Percentiles rank a stretch among this genome's conserved stretches.
Evolutionary conservation across 2,888 invertebrate species (phyloP).

Genomic region (Sinotaia quadrata): DNA sequence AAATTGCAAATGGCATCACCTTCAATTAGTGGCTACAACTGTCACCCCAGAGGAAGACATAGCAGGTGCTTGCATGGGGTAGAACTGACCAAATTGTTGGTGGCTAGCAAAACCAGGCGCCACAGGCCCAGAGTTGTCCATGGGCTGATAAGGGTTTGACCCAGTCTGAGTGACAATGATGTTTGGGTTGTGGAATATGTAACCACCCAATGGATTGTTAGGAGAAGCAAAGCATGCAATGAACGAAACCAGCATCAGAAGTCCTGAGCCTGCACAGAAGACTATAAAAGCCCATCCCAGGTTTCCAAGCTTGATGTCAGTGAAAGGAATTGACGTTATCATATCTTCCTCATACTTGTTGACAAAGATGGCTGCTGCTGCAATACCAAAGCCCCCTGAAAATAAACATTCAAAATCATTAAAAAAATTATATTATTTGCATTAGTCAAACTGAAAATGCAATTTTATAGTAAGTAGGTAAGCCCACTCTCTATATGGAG

Average conservation of each 20-base stretch:
- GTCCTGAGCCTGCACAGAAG: slow-evolving; percentile 16
- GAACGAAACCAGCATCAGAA: slow-evolving; percentile 26
- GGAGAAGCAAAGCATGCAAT: slow-evolving; percentile 34
- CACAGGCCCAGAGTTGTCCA: background rate
- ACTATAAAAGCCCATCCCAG: slow-evolving; percentile 32
- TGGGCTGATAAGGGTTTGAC: background rate
- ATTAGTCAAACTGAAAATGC: too few species aligned
- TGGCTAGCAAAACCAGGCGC: too few species aligned
- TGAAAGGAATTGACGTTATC: background rate
- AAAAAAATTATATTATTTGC: too few species aligned
- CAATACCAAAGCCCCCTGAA: slow-evolving; percentile 26
- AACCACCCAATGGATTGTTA: slow-evolving; percentile 20
- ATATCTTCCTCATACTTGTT: slow-evolving; percentile 5
- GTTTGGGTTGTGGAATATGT: background rate
- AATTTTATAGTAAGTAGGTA: too few species aligned
- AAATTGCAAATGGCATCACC: too few species aligned
- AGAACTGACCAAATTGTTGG: too few species aligned
- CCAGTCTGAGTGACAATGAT: background rate
- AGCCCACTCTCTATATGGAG: too few species aligned
- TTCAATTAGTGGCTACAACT: too few species aligned
- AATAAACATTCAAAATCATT: too few species aligned
- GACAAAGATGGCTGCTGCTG: slow-evolving; percentile 21
- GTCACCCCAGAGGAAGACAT: too few species aligned
- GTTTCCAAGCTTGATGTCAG: background rate
- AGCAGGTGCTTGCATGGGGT: too few species aligned